Percentiles rank a stretch among this genome's conserved stretches.
These are phyloP conservation scores for Nannoperca obscura DNA, from an alignment of 2,797 vertebrate species.

Conservation along the genomic window DNA sequence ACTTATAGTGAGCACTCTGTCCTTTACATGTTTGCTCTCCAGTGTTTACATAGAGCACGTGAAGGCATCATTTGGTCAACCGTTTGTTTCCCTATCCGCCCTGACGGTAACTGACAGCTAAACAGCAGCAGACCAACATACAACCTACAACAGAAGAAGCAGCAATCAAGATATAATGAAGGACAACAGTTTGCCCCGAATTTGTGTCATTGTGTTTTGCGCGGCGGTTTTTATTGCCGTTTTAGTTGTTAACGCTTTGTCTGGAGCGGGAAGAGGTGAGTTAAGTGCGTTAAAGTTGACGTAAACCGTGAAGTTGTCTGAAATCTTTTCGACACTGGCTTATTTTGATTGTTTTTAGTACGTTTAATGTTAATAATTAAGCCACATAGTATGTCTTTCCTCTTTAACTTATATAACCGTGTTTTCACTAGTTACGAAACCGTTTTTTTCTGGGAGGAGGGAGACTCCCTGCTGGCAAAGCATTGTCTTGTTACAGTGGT, in stretches of 20 bases:
- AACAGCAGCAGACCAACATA: not conserved
- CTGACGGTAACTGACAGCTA: not conserved
- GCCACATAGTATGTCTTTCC: not conserved
- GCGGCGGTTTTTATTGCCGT: constrained; percentile 54
- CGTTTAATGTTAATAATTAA: not conserved
- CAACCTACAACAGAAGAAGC: not conserved
- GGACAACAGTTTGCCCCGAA: constrained; percentile 37
- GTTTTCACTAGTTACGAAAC: constrained; percentile 8
- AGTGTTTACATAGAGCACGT: constrained; percentile 21
- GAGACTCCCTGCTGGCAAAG: not conserved
- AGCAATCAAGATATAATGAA: constrained; percentile 48
- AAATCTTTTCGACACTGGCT: not conserved
- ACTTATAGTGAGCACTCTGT: not conserved
- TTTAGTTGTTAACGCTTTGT: constrained; percentile 70
- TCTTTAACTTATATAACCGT: not conserved
- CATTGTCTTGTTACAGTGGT: not conserved
- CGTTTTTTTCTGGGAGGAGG: not conserved
- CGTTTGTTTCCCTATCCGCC: not conserved
- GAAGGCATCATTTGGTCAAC: constrained; percentile 29
- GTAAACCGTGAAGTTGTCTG: no score
- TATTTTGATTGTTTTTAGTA: not conserved
- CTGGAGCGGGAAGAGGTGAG: constrained; percentile 75
- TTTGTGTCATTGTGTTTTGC: constrained; percentile 53
- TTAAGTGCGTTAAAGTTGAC: not conserved
- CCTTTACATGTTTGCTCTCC: not conserved